Evolutionary conservation across 2,888 invertebrate genomes (phyloP), one percentile per base, ranked within the genome.

Genomic region (Eilema griseolum): DNA sequence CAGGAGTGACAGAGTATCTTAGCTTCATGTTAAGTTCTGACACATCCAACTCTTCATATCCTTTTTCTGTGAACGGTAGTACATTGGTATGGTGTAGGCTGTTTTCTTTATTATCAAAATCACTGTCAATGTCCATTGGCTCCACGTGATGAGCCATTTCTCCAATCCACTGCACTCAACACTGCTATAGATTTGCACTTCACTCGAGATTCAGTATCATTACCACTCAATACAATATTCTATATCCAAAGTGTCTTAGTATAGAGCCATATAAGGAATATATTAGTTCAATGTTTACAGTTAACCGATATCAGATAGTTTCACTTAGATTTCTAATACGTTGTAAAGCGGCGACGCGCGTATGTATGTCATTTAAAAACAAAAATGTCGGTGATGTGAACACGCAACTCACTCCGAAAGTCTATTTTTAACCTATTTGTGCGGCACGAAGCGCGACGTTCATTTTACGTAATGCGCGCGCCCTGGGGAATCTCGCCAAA

Each of bases 401-500:
- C 90, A 88, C 89, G 90, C 93, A 91, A 94, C 90, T 93, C 93
- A 93, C 91, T 90, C 84, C 85, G 78, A 85, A 86, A 89, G 85
- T 95, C 95, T 95, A 95, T 95, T 95, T 94, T 90, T 95, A 94
- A 86, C 90, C 88, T 92, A 92, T 92, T 91, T 89, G 91, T 92
- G 86, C 80, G 88, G 88, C 85, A 89, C 89, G 85, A 83, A 80
- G 83, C 86, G 84, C 92, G 88, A 86, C 90, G 91, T 89, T 89
- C 88, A 89, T 89, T 94, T 91, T 93, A 93, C 89, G 88, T 93
- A 93, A 92, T 90, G 75, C 87, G 87, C 83, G 86, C 88, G 87
- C 90, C 89, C 87, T 87, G 92, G 92, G 94, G 95, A 95, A 91
- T 89, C 91, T 90, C 94, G 95, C 95, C 95, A 95, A 95, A 92